Base-by-base conservation (phyloP, 2,888 invertebrate genomes). In the Syrphus vitripennis region DNA sequence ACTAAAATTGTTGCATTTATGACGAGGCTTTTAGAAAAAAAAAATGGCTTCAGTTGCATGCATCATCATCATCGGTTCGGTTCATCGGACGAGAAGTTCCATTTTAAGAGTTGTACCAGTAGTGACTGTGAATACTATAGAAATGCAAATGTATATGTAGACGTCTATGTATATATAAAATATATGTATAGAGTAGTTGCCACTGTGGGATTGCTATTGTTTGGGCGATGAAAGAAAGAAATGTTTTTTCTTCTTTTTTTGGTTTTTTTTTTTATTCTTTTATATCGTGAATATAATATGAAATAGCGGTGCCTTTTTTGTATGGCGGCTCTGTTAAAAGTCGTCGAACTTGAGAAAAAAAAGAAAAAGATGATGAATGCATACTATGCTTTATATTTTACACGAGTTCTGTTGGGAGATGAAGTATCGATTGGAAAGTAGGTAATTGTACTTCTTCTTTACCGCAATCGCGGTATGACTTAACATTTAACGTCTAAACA, bases 1-100 rank as follows among this genome's bases (percentile, higher is more conserved):
- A 67, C 72, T 80, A 74, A 81, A 81, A 78, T 78, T 83, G 83
- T 78, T 83, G 83, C 83, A 83, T 83, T 77, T 83, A 72, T 72
- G 67, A 67, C 71, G 65, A n/a, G n/a, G 55, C 71, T 72, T 50
- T 50, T n/a, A n/a, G n/a, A n/a, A n/a, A n/a, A n/a, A 61, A 67
- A 67, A 57, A 72, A 72, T 72, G 71, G 24, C 61, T 50, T 69
- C 31, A 29, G 77, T 74, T 74, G 74, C 83, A 83, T 83, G 83
- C 53, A 78, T 77, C 53, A 77, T 75, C 45, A 75, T 77, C 50
- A 78, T 77, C 42, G 61, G 37, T 59, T 40, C 77, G 78, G 83
- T 83, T 83, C 83, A 83, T 83, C 83, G 83, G 78, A 77, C 83
- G 61, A 50, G 24, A 72, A 83, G 78, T 74, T 26, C 45, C 83